A percentile compares a stretch with the other conserved stretches of the same genome.
Evolutionary conservation across 2,888 invertebrate species (phyloP).

Genomic region (Therioaphis trifolii): DNA sequence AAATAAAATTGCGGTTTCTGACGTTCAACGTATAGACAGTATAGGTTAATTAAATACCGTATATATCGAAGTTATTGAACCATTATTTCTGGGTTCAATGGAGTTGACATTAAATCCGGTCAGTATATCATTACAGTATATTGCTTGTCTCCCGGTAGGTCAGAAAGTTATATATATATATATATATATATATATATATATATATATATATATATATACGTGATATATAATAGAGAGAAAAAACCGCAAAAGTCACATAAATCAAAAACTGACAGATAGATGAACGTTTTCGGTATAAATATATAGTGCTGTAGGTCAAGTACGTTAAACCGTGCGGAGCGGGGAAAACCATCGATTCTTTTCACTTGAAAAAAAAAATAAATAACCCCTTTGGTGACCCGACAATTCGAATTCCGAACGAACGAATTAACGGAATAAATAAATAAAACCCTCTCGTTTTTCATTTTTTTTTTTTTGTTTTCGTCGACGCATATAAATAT

Average conservation of each 20-base stretch:
- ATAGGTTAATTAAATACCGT: slow-evolving; percentile 29
- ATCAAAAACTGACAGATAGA: slow-evolving; percentile 39
- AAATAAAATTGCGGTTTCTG: not conserved
- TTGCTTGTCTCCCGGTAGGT: slow-evolving; percentile 14
- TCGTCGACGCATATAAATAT: too few species aligned
- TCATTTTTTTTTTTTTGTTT: not conserved
- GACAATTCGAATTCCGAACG: not conserved
- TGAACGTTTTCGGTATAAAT: not conserved
- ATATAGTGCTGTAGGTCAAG: slow-evolving; percentile 13
- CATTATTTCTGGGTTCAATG: slow-evolving; percentile 30
- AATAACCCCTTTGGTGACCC: not conserved
- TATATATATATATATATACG: not conserved
- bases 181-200: not conserved
- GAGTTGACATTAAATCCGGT: slow-evolving; percentile 43
- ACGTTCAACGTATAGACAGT: not conserved
- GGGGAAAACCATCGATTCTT: not conserved
- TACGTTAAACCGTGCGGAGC: not conserved
- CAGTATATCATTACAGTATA: slow-evolving; percentile 11
- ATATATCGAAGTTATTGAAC: slow-evolving; percentile 7
- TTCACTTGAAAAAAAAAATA: not conserved
- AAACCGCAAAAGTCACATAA: slow-evolving; percentile 33
- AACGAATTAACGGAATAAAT: not conserved
- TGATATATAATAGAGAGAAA: not conserved
- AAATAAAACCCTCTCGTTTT: not conserved
- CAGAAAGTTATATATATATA: not conserved